Evolutionary conservation across 2,113 vertebrate genomes (phyloP), one percentile per base, ranked within the genome.

Genomic region (Pholis gunnellus): DNA sequence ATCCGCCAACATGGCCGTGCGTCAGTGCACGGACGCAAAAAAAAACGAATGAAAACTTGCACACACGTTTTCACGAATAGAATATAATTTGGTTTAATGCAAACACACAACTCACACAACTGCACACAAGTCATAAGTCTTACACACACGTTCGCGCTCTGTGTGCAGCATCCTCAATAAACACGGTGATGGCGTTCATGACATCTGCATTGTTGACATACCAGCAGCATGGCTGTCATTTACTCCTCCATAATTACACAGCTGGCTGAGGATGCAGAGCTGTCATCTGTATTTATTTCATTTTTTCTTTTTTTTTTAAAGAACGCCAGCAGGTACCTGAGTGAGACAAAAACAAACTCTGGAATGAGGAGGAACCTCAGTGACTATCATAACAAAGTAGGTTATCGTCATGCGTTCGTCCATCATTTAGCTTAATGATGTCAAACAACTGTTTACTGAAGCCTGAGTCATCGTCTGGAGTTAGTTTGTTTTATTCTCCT

Each of bases 191-290:
- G 29, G 60, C 38, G 79, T 81, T 84, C 72, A 67, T 10, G 48
- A 73, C 80, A 67, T 77, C 81, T 84, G 87, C 85, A 86, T 90
- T 77, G 82, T 81, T 87, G 86, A 88, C 79, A 83, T 78, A 56
- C 75, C 86, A 63, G 71, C 79, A 79, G 61, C 71, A 57, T 9
- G 29, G 64, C 68, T 89, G 72, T 88, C 75, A 90, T 89, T 75
- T 89, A 82, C 81, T 69, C 63, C 68, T 72, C 80, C 57, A 44
- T 92, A 88, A 93, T 93, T 85, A 92, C 82, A 87, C 83, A 86
- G 81, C 74, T 84, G 87, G 75, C 46, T 71, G 61, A 14, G 44
- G 75, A 81, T 54, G 20, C 59, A 25, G 54, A 75, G 70, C 78
- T 89, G 85, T 90, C 80, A 85, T 86, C 72, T 78, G 40, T 56